Conservation (phyloP, 2,888 invertebrate species). For the Xestoiulus laeticollis region DNA sequence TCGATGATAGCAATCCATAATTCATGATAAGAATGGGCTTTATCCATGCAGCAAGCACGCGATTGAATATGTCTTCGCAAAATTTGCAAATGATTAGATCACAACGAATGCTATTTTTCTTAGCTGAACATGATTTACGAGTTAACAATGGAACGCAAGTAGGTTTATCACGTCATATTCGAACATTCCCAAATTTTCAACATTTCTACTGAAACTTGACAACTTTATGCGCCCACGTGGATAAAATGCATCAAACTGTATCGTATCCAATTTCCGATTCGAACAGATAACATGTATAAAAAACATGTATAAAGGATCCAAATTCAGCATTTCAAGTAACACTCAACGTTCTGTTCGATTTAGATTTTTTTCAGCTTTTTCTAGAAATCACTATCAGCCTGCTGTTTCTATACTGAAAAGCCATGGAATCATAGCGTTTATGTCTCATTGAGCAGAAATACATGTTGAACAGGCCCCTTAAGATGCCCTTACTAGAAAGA, state of each 20-base stretch:
- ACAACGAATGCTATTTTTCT: conserved; percentile 5
- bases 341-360: too few species aligned
- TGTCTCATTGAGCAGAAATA: too few species aligned
- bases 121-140: conserved; percentile 4
- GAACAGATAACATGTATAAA: not conserved
- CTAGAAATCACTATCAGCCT: too few species aligned
- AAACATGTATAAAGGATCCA: not conserved
- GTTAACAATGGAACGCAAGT: not conserved
- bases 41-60: not conserved
- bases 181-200: not conserved
- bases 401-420: too few species aligned
- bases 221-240: not conserved
- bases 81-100: conserved; percentile 22
- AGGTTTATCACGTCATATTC: not conserved
- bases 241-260: not conserved
- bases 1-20: not conserved
- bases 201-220: not conserved
- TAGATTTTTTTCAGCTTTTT: too few species aligned
- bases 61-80: not conserved
- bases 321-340: not conserved
- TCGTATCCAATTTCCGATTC: not conserved
- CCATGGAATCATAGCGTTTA: too few species aligned
- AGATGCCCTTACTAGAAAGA: too few species aligned
- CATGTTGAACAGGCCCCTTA: too few species aligned
- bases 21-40: not conserved